Evolutionary conservation across 2,888 invertebrate species (phyloP), one percentile per base, ranked within the genome.

Genomic region (Hyppa rectilinea): DNA sequence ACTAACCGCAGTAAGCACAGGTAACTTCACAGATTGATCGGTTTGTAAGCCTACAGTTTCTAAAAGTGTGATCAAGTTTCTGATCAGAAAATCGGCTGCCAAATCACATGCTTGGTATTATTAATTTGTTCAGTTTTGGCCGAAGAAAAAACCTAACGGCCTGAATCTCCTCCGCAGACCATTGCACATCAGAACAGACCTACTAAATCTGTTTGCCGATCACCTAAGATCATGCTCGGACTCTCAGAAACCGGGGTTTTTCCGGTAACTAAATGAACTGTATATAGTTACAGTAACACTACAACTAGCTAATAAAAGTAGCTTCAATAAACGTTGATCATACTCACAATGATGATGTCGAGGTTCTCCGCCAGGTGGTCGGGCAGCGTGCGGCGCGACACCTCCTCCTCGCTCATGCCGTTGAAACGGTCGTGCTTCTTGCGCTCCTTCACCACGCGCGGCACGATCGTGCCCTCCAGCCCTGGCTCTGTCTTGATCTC

Each of bases 281-380:
- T 12, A 20, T 23, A 26, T 5, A 14, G 36, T 9, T 4, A 14
- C 20, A 36, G 12, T 6, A 31, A 29, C 29, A 40, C 23, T 64
- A 31, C 23, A n/a, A 17, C 59, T 45, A 59, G 5, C 14, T 65
- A 64, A 26, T 65, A 65, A 36, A 50, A 61, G 14, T 23, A 12
- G 36, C 23, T n/a, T 63, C 17, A 47, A 58, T 45, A 56, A 74
- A 60, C 75, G 77, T 81, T 93, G 96, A 96, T 95, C 97, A 95
- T 96, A 98, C 99, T 98, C 97, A 99, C 99, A 97, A 99, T 99
- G 94, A 99, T 98, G 96, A 99, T 99, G 97, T 99, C 99, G 93
- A 99, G 97, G 96, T 99, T 98, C 94, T 97, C 97, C 40, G 98
- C 97, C 82, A 99, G 97, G 95, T 99, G 99, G 96, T 99, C 99